Evolutionary conservation across 2,113 vertebrate genomes (phyloP), one percentile per base, ranked within the genome.

Genomic region (Thomomys bottae): DNA sequence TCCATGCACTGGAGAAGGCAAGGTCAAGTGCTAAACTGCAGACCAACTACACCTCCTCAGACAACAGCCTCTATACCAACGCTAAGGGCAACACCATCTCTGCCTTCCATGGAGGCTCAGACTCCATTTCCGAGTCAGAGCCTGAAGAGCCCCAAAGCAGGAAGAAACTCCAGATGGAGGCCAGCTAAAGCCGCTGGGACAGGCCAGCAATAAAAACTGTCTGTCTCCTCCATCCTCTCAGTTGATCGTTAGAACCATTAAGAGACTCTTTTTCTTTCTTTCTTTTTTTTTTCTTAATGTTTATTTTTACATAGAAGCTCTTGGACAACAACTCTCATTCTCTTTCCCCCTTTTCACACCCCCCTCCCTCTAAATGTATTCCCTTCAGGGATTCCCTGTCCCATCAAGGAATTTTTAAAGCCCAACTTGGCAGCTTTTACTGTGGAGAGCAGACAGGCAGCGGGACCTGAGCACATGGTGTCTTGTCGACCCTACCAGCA

Each of bases 11-110:
- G 98, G 99, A 99, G 98, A 99, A 99, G 87, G 99, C 99, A 90
- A 99, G 98, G 95, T 99, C 99, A 45, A 99, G 98, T 63, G 98
- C 98, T 92, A 98, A 99, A 96, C 98, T 99, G 93, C 98, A 99
- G 97, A 98, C 98, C 94, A 99, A 97, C 97, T 99, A 99, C 95
- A 98, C 98, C 0, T 98, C 99, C 66, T 98, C 98, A 32, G 99
- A 99, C 97, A 98, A 97, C 98, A 99, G 98, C 98, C 98, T 99
- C 97, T 99, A 99, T 98, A 99, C 99, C 97, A 99, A 99, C 97
- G 98, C 99, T 95, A 99, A 99, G 98, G 99, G 99, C 93, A 98
- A 99, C 96, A 95, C 99, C 77, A 99, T 99, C 97, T 99, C 99
- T 12, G 99, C 99, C 95, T 99, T 99, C 38, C 99, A 99, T 77